Evolutionary conservation across 2,888 invertebrate genomes (phyloP).

Genomic region (Hymenopus coronatus): DNA sequence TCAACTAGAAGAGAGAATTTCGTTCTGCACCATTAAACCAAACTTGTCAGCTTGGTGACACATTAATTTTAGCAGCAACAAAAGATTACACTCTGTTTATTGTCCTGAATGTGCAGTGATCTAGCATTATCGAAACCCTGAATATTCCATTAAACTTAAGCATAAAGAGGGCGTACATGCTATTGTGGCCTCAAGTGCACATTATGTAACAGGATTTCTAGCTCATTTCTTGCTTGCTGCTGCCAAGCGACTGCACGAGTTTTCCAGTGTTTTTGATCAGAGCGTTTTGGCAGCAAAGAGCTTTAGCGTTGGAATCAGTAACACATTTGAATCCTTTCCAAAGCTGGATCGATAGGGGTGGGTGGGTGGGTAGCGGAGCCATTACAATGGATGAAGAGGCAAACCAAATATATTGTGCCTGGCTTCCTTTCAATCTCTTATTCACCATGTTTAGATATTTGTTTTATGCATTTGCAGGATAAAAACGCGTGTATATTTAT

Average conservation of each 20-base stretch:
- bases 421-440: not conserved
- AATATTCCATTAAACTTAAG: not conserved
- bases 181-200: not conserved
- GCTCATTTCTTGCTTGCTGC: not conserved
- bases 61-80: too few relatives aligned
- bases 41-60: too few relatives aligned
- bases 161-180: not conserved
- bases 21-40: too few relatives aligned
- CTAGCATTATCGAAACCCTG: not conserved
- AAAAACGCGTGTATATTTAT: not conserved
- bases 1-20: too few relatives aligned
- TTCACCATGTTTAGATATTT: not conserved
- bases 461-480: not conserved
- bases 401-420: not conserved
- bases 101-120: not conserved
- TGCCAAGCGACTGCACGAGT: not conserved
- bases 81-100: too few relatives aligned
- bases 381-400: not conserved
- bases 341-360: not conserved
- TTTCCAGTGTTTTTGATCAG: not conserved
- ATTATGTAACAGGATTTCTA: not conserved
- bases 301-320: not conserved
- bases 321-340: slow-evolving; percentile 14
- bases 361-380: not conserved
- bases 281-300: slow-evolving; percentile 4